Percentiles rank a stretch among this genome's conserved stretches.
phyloP scores from a whole-genome alignment of 2,888 invertebrate species.

The Leucophora obtusa region DNA sequence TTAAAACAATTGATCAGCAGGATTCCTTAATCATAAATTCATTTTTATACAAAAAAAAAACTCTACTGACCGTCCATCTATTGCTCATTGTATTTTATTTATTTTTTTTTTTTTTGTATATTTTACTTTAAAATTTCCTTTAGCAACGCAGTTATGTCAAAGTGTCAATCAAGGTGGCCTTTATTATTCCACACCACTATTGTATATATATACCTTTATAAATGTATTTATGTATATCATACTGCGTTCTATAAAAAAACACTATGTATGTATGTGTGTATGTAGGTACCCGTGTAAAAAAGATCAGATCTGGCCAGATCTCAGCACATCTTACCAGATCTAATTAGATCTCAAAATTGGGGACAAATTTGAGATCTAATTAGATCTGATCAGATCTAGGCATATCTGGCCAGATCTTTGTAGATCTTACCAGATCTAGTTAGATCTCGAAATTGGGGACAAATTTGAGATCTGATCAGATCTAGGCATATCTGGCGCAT shows the following conservation, averaged over 20 bases:
- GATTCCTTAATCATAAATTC: constrained; percentile 21
- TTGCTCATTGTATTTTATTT: constrained; percentile 2
- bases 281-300: too few relatives aligned
- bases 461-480: too few relatives aligned
- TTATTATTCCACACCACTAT: constrained; percentile 59
- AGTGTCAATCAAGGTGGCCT: constrained; percentile 73
- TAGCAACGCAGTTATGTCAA: constrained; percentile 70
- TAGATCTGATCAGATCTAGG: too few relatives aligned
- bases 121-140: constrained; percentile 32
- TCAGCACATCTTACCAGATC: too few relatives aligned
- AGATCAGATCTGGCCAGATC: too few relatives aligned
- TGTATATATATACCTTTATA: constrained; percentile 34
- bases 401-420: too few relatives aligned
- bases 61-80: constrained; percentile 33
- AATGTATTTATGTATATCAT: too few relatives aligned
- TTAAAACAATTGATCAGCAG: constrained; percentile 61
- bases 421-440: too few relatives aligned
- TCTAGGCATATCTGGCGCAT: too few relatives aligned
- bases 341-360: too few relatives aligned
- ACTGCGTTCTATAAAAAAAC: not conserved
- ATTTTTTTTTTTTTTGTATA: constrained; percentile 5
- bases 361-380: too few relatives aligned
- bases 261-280: constrained; percentile 26
- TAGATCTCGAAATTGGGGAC: too few relatives aligned
- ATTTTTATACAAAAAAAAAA: constrained; percentile 18